A percentile compares a stretch with the other conserved stretches of the same genome.
Evolutionary conservation across 1,140 invertebrate species (phyloP).

Genomic region (Apis florea): DNA sequence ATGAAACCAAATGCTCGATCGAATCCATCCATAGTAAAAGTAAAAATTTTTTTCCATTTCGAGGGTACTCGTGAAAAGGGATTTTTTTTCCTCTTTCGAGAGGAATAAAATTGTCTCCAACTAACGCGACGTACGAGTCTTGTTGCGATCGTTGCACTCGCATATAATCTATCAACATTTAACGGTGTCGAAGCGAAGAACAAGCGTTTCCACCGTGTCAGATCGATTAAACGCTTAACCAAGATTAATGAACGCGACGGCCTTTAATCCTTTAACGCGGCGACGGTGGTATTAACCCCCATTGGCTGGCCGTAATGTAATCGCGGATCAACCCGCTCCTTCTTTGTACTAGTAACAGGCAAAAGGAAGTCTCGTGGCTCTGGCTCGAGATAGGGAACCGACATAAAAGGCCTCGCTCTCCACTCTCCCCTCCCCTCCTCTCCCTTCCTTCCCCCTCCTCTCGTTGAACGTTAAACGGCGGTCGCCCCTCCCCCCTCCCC

Average conservation of each 20-base stretch:
- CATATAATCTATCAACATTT: no score
- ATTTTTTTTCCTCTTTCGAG: no score
- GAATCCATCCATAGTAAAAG: no score
- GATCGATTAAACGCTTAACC: constrained; percentile 16
- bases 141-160: no score
- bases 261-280: constrained; percentile 21
- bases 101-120: no score
- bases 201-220: background rate
- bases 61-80: no score
- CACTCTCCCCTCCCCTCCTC: no score
- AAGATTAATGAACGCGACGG: constrained; percentile 43
- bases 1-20: no score
- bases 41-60: no score
- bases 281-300: constrained; percentile 7
- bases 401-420: constrained; percentile 4
- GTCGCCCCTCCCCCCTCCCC: background rate
- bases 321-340: constrained; percentile 17
- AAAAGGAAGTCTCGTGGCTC: constrained; percentile 19
- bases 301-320: constrained; percentile 10
- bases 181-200: background rate
- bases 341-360: background rate
- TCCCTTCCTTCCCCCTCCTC: no score
- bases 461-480: constrained; percentile 28
- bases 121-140: no score
- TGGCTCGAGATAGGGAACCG: background rate